These are phyloP conservation scores for Tiliacea aurago DNA, from an alignment of 2,888 invertebrate species.

Conservation along the genomic window DNA sequence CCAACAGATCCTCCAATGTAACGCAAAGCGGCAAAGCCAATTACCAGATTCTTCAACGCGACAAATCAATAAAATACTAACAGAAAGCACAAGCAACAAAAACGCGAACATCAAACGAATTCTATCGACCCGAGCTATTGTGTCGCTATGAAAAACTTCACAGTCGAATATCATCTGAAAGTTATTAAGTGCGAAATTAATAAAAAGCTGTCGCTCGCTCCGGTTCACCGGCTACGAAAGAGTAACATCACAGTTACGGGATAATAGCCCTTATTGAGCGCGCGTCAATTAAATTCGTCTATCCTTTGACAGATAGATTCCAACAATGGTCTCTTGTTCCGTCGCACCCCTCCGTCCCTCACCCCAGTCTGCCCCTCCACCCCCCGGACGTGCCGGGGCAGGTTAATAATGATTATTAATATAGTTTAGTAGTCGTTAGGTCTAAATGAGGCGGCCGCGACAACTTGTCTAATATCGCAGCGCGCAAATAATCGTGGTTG, in stretches of 20 bases:
- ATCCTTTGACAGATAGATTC: constrained; percentile 79
- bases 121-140: constrained; percentile 55
- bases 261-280: constrained; percentile 78
- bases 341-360: constrained; percentile 36
- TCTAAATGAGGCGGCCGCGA: constrained; percentile 80
- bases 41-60: constrained; percentile 43
- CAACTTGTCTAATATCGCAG: constrained; percentile 86
- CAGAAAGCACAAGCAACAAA: constrained; percentile 58
- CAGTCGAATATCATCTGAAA: constrained; percentile 63
- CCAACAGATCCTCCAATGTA: not conserved
- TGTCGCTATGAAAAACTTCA: constrained; percentile 63
- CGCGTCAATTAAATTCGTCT: constrained; percentile 82
- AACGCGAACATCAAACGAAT: constrained; percentile 60
- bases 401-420: constrained; percentile 89
- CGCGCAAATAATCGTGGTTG: constrained; percentile 82
- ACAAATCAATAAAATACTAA: constrained; percentile 64
- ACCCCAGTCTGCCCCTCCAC: constrained; percentile 36
- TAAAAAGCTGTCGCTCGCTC: constrained; percentile 77
- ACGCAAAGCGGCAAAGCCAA: constrained; percentile 48
- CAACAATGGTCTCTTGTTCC: constrained; percentile 66
- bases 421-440: constrained; percentile 86
- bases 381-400: constrained; percentile 68
- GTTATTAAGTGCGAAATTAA: constrained; percentile 81
- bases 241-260: constrained; percentile 72
- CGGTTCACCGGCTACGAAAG: constrained; percentile 78